These are phyloP conservation scores for Drosophila picticornis DNA, from an alignment of 2,888 invertebrate genomes.

Conservation along the genomic window DNA sequence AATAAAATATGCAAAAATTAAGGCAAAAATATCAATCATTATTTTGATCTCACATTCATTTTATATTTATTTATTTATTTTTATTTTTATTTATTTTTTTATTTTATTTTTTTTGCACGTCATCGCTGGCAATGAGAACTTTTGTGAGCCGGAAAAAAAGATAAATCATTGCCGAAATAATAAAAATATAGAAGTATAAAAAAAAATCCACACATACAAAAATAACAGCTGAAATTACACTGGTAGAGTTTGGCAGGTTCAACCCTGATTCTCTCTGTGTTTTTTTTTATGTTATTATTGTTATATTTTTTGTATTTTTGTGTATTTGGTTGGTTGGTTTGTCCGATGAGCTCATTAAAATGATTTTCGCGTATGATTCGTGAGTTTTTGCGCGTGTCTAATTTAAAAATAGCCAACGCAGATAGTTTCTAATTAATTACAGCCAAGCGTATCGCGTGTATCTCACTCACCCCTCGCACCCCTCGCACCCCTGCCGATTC, in stretches of 20 bases:
- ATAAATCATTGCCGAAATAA: slow-evolving; percentile 40
- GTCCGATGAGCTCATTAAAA: slow-evolving; percentile 70
- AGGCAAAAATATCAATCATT: slow-evolving; percentile 42
- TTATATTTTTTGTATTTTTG: slow-evolving; percentile 7
- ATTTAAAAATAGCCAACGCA: slow-evolving; percentile 31
- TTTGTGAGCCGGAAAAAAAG: slow-evolving; percentile 27
- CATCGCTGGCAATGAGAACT: slow-evolving; percentile 47
- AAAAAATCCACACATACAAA: slow-evolving; percentile 1
- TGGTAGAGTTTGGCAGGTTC: slow-evolving; percentile 10
- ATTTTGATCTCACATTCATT: slow-evolving; percentile 10
- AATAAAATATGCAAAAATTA: slow-evolving; percentile 25
- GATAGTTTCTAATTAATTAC: slow-evolving; percentile 58
- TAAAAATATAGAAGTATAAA: background rate
- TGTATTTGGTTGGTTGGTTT: slow-evolving; percentile 4
- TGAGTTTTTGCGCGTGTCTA: slow-evolving; percentile 26
- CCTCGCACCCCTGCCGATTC: background rate
- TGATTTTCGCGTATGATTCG: slow-evolving; percentile 50
- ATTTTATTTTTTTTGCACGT: slow-evolving; percentile 53
- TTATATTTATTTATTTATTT: background rate
- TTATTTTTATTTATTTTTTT: no score
- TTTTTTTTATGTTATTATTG: slow-evolving; percentile 2
- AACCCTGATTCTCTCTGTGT: background rate
- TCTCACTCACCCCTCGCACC: background rate
- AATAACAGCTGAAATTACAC: slow-evolving; percentile 9
- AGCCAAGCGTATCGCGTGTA: slow-evolving; percentile 47